Conservation (phyloP, 2,888 invertebrate species). For the Lasioglossum morio region DNA sequence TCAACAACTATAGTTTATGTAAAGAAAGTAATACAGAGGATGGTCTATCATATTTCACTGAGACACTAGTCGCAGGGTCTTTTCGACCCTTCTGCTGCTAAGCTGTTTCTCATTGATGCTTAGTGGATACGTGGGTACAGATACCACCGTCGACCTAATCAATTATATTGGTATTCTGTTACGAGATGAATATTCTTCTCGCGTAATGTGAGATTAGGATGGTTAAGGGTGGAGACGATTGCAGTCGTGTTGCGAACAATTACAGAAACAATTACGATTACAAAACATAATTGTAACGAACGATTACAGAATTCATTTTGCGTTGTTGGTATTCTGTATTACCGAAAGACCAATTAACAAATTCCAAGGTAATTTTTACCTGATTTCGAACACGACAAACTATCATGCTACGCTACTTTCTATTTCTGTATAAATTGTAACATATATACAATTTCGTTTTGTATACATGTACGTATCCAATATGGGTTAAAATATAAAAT, state of each 20-base stretch:
- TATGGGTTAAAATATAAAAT: not conserved
- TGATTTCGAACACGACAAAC: too few relatives aligned
- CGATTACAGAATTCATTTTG: conserved; percentile 47
- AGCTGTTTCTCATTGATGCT: conserved; percentile 39
- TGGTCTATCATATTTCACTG: conserved; percentile 32
- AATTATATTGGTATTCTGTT: conserved; percentile 64
- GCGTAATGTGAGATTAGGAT: conserved; percentile 62
- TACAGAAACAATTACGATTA: too few relatives aligned
- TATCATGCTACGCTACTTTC: too few relatives aligned
- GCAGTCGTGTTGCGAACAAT: conserved; percentile 31
- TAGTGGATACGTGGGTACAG: conserved; percentile 13
- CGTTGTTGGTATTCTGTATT: too few relatives aligned
- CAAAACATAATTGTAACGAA: too few relatives aligned
- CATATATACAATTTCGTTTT: too few relatives aligned
- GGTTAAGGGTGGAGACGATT: conserved; percentile 29
- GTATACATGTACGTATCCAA: too few relatives aligned
- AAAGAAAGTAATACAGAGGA: not conserved
- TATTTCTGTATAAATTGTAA: too few relatives aligned
- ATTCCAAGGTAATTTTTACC: not conserved
- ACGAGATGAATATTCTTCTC: conserved; percentile 70
- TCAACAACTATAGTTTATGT: not conserved
- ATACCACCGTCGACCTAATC: conserved; percentile 58
- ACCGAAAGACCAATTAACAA: not conserved
- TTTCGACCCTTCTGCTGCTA: conserved; percentile 40
- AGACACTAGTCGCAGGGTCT: conserved; percentile 21